Evolutionary conservation across 2,797 vertebrate genomes (phyloP).

Genomic region (Siniperca scherzeri): DNA sequence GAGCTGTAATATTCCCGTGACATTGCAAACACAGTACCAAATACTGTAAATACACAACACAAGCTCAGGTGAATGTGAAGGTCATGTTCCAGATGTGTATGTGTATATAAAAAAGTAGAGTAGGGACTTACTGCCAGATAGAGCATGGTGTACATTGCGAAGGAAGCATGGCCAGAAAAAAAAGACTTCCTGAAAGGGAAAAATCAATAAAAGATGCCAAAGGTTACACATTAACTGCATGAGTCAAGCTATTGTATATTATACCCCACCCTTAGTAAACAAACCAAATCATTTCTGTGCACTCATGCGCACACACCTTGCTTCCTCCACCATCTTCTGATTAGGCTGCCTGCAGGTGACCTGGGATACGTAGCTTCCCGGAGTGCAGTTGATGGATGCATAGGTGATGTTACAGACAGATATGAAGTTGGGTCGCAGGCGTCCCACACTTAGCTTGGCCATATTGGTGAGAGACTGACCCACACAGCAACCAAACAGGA

Average conservation of each 20-base stretch:
- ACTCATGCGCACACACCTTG: slow-evolving; percentile 75
- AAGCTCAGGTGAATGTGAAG: slow-evolving; percentile 56
- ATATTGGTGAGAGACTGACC: slow-evolving; percentile 88
- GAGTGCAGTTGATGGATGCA: slow-evolving; percentile 78
- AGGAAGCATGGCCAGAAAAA: slow-evolving; percentile 89
- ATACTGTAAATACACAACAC: slow-evolving; percentile 47
- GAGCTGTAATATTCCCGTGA: slow-evolving; percentile 33
- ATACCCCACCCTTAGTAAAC: slow-evolving; percentile 41
- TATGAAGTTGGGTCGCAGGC: slow-evolving; percentile 87
- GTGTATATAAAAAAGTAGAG: slow-evolving; percentile 22
- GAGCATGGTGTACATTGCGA: slow-evolving; percentile 89
- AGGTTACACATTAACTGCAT: slow-evolving; percentile 60
- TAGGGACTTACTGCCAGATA: slow-evolving; percentile 87
- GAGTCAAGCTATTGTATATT: background rate
- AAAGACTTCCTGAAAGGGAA: slow-evolving; percentile 88
- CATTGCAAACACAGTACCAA: slow-evolving; percentile 36
- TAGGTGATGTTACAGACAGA: slow-evolving; percentile 84
- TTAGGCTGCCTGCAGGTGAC: slow-evolving; percentile 68
- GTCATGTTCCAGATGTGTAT: slow-evolving; percentile 46
- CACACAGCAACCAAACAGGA: slow-evolving; percentile 85
- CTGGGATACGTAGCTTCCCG: slow-evolving; percentile 74
- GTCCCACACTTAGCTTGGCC: slow-evolving; percentile 87
- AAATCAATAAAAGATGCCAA: slow-evolving; percentile 47
- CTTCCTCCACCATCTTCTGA: slow-evolving; percentile 78
- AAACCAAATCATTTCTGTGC: background rate